Evolutionary conservation across 1,140 invertebrate species (phyloP), one percentile per base, ranked within the genome.

Genomic region (Platorchestia sp.): DNA sequence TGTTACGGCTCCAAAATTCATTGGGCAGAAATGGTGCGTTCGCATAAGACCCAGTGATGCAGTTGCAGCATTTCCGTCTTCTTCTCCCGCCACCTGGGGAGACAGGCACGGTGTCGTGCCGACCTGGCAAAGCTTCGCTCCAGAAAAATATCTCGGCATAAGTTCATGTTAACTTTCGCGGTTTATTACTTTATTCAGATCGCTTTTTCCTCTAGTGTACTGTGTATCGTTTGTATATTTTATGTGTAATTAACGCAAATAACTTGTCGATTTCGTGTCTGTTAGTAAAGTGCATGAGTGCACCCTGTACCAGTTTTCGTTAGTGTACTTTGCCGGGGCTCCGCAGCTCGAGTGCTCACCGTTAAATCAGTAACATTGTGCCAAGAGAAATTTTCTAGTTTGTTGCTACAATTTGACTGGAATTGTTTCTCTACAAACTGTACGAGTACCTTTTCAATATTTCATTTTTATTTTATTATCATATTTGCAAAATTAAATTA

Each of bases 1-100:
- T 93, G 91, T 93, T 93, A 93, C 91, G 91, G 91, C 91, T 93
- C 41, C 43, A 93, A 93, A 93, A 93, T 93, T 93, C 91, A 93
- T 93, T 93, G 91, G 43, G 44, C 91, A 45, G 91, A 93, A 93
- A 93, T 36, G 87, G 87, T 42, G 87, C 43, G 87, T 89, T 42
- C 41, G 43, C 41, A 89, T 89, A 41, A 89, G 87, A 89, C 87
- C 36, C n/a, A 89, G 87, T 89, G 87, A 42, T 41, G n/a, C 87
- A 42, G 87, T 44, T 75, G 27, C 14, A 75, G 87, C 87, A 89
- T 44, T 89, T 89, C 87, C 87, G 87, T 89, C 87, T 89, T 89
- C 87, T 36, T 89, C 59, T 75, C 36, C 59, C 59, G 59, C 14
- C 59, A 36, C 59, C 59, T 75, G 59, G 59, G 59, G 59, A 75